Evolutionary conservation across 2,888 invertebrate genomes (phyloP).

Genomic region (Osedax fenrisi): DNA sequence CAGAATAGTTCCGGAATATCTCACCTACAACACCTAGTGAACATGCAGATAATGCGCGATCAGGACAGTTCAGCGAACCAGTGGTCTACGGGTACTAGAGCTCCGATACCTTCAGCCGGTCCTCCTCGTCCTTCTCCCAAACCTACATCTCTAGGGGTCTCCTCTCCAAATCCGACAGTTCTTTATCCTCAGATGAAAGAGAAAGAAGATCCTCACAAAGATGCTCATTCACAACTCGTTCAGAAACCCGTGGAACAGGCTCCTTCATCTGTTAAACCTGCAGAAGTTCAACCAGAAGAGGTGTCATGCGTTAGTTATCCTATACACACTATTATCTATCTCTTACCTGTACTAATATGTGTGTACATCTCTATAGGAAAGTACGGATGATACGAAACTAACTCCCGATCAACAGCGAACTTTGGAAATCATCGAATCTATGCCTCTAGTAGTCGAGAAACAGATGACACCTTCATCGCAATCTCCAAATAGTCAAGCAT

Average conservation of each 20-base stretch:
- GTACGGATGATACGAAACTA: conserved; percentile 35
- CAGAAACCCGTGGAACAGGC: too few relatives aligned
- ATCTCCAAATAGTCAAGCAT: neutral
- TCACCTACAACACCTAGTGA: conserved; percentile 35
- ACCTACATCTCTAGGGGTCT: neutral
- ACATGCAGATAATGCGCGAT: conserved; percentile 30
- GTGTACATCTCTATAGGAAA: conserved; percentile 20
- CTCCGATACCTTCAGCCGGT: neutral
- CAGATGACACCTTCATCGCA: conserved; percentile 33
- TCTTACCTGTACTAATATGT: too few relatives aligned
- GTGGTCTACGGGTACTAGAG: neutral
- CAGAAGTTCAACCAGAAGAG: too few relatives aligned
- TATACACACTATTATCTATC: too few relatives aligned
- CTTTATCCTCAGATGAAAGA: too few relatives aligned
- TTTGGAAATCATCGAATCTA: conserved; percentile 48
- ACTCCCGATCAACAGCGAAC: conserved; percentile 49
- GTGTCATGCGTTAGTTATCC: too few relatives aligned
- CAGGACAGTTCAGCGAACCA: neutral
- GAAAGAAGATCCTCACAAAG: too few relatives aligned
- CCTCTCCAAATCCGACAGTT: neutral
- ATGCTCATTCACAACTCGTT: too few relatives aligned
- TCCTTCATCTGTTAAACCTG: too few relatives aligned
- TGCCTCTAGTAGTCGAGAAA: conserved; percentile 46
- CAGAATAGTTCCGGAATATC: conserved; percentile 30
- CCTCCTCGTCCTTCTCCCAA: neutral